Evolutionary conservation across 2,797 vertebrate genomes (phyloP).

Genomic region (Tympanoctomys barrerae): DNA sequence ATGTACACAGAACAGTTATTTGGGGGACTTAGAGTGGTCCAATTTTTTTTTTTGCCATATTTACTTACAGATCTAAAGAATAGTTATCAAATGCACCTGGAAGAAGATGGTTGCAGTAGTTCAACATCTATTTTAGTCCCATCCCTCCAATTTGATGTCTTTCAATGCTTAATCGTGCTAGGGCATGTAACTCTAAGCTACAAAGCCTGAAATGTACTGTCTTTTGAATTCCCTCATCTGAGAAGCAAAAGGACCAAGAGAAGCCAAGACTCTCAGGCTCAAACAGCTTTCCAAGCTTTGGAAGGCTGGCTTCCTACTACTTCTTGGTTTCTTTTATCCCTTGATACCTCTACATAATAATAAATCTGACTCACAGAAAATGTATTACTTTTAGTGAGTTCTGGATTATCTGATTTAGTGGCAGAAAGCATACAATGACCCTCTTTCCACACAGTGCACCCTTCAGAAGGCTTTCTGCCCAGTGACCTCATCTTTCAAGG

Average conservation of each 20-base stretch:
- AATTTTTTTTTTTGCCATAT: background rate
- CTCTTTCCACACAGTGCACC: fast-evolving
- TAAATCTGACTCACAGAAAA: background rate
- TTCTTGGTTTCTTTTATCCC: background rate
- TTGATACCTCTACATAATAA: background rate
- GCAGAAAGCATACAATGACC: background rate
- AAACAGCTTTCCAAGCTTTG: background rate
- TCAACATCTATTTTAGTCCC: background rate
- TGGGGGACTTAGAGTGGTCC: background rate
- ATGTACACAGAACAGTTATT: background rate
- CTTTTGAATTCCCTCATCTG: background rate
- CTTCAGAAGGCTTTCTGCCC: background rate
- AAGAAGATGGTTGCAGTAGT: background rate
- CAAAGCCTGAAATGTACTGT: background rate
- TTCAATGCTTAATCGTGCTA: background rate
- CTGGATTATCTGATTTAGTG: background rate
- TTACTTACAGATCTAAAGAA: background rate
- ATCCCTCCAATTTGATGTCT: background rate
- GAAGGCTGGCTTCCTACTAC: background rate
- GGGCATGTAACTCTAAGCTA: background rate
- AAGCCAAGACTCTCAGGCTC: background rate
- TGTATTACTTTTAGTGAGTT: background rate
- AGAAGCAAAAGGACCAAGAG: background rate
- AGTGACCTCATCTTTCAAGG: background rate
- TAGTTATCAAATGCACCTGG: background rate